Evolutionary conservation across 2,888 invertebrate genomes (phyloP), one percentile per base, ranked within the genome.

Genomic region (Stenurella melanura): DNA sequence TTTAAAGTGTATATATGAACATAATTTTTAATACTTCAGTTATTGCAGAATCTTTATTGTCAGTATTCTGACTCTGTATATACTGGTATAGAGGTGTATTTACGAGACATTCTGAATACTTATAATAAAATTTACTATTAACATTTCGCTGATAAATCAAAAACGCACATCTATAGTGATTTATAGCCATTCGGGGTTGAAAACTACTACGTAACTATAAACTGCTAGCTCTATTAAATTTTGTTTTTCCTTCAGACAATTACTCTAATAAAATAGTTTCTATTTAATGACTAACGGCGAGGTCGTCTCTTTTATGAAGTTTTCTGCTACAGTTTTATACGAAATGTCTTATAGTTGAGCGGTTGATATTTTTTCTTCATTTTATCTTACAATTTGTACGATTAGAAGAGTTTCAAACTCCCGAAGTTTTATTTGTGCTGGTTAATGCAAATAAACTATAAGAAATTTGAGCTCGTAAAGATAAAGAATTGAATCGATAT

Each of bases 391-490:
- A 42, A 17, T n/a, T 64, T 38, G 4, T 18, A 15, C 1, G 50
- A 42, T 66, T 15, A 19, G 21, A 21, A n/a, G 66, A 42, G 54
- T 15, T 66, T 66, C 66, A 21, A 9, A 30, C 19, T 21, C 50
- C 10, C 2, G 21, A 50, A 21, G 3, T 11, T 18, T 64, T 64
- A 18, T 42, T 64, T 64, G 15, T 18, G 38, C n/a, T 61, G 61
- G 26, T 34, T 30, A 63, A 38, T 34, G 12, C 38, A 63, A 34
- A 63, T 19, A 6, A 66, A 63, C 17, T 63, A 38, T 21, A 38
- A n/a, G 38, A 66, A 66, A 34, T 66, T 50, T 63, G 12, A 63
- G 63, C 6, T 34, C 30, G 17, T 64, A 34, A 18, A 64, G 64
- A 58, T 18, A 64, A 11, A 64, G 38, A 42, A 19, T n/a, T 6